A percentile compares a stretch with the other conserved stretches of the same genome.
Conservation (phyloP, 2,888 invertebrate species). For the Carcina quercana region DNA sequence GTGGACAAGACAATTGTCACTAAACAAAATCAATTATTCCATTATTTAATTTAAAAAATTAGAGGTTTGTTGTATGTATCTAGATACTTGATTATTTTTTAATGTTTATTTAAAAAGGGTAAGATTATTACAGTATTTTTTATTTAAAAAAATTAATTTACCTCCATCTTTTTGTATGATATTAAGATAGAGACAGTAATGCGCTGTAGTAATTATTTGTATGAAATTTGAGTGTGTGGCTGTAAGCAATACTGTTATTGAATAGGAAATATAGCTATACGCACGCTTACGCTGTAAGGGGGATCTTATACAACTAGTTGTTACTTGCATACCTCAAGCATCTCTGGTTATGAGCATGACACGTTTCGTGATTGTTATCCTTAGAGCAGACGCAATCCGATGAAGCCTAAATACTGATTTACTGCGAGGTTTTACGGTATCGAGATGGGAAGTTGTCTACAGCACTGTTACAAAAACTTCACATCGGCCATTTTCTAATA, state of each 20-base stretch:
- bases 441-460: no score
- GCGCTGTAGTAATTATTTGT: constrained; percentile 42
- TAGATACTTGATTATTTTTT: constrained; percentile 64
- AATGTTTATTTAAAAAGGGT: constrained; percentile 57
- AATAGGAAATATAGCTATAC: constrained; percentile 31
- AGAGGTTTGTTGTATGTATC: constrained; percentile 55
- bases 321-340: no score
- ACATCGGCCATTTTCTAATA: no score
- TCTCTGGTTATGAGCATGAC: no score
- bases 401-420: no score
- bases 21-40: constrained; percentile 65
- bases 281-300: constrained; percentile 32
- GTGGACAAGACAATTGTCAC: constrained; percentile 31
- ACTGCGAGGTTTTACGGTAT: no score
- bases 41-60: constrained; percentile 56
- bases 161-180: constrained; percentile 55
- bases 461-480: no score
- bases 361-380: no score
- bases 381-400: no score
- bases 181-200: constrained; percentile 45
- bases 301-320: no score
- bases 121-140: constrained; percentile 44
- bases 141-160: constrained; percentile 48
- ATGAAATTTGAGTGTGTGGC: constrained; percentile 20
- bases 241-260: constrained; percentile 22